These are phyloP conservation scores for Sander vitreus DNA, from an alignment of 2,113 vertebrate species.

Conservation along the genomic window DNA sequence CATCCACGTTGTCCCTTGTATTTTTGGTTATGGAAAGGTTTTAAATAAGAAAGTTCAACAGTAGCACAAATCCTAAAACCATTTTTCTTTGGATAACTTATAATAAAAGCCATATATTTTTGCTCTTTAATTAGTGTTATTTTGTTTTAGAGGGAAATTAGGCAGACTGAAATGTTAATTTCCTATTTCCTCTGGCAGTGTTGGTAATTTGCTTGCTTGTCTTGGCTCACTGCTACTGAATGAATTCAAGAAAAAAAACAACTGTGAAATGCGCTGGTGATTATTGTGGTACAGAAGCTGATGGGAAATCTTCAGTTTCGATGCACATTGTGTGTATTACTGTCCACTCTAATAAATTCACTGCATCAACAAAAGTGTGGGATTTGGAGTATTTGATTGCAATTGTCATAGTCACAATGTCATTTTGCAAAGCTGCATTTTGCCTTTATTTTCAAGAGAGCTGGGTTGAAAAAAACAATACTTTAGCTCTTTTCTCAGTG, in stretches of 20 bases:
- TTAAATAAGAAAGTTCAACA: neutral
- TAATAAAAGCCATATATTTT: slow-evolving; percentile 16
- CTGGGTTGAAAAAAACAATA: neutral
- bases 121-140: neutral
- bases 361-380: slow-evolving; percentile 1
- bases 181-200: slow-evolving; percentile 29
- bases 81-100: slow-evolving; percentile 13
- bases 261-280: slow-evolving; percentile 26
- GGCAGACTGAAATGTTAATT: slow-evolving; percentile 29
- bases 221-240: slow-evolving; percentile 14
- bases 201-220: slow-evolving; percentile 42
- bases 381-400: neutral
- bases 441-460: neutral
- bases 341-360: slow-evolving; percentile 9
- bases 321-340: slow-evolving; percentile 8
- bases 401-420: neutral
- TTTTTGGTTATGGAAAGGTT: neutral
- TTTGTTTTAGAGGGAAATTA: slow-evolving; percentile 37
- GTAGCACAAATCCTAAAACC: neutral
- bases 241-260: neutral
- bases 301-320: slow-evolving; percentile 42
- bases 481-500: neutral
- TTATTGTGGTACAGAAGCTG: slow-evolving; percentile 24
- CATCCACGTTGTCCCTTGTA: neutral
- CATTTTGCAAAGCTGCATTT: neutral